Evolutionary conservation across 2,797 vertebrate species (phyloP).

Genomic region (Microchirus variegatus): DNA sequence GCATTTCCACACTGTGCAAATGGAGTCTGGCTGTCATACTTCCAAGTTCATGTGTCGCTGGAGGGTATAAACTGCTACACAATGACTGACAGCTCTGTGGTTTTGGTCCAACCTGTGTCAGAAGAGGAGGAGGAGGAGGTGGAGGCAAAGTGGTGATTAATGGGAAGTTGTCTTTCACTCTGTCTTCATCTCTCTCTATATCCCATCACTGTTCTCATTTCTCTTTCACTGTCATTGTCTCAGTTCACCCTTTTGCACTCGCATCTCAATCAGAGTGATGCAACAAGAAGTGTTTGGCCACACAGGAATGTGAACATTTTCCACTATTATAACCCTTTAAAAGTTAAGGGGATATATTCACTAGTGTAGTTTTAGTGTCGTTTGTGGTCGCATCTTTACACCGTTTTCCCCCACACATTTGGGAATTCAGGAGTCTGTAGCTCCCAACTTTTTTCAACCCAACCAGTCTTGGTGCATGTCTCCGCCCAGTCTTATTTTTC

Average conservation of each 20-base stretch:
- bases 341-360: neutral
- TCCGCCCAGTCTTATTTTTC: no score
- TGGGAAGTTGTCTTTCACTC: constrained; percentile 61
- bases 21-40: constrained; percentile 49
- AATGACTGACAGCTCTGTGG: constrained; percentile 60
- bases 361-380: no score
- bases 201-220: constrained; percentile 19
- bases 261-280: constrained; percentile 19
- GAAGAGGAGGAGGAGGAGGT: constrained; percentile 28
- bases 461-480: no score
- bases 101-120: constrained; percentile 46
- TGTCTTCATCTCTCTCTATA: constrained; percentile 39
- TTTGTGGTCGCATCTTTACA: no score
- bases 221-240: constrained; percentile 31
- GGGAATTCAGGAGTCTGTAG: no score
- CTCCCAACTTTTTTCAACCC: no score
- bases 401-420: no score
- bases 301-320: constrained; percentile 24
- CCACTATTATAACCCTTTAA: constrained; percentile 14
- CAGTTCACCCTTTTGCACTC: constrained; percentile 11
- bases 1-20: constrained; percentile 18
- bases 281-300: neutral
- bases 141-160: constrained; percentile 47
- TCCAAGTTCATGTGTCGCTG: constrained; percentile 63
- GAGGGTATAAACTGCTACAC: constrained; percentile 45